Evolutionary conservation across 2,113 vertebrate genomes (phyloP).

Genomic region (Caranx melampygus): DNA sequence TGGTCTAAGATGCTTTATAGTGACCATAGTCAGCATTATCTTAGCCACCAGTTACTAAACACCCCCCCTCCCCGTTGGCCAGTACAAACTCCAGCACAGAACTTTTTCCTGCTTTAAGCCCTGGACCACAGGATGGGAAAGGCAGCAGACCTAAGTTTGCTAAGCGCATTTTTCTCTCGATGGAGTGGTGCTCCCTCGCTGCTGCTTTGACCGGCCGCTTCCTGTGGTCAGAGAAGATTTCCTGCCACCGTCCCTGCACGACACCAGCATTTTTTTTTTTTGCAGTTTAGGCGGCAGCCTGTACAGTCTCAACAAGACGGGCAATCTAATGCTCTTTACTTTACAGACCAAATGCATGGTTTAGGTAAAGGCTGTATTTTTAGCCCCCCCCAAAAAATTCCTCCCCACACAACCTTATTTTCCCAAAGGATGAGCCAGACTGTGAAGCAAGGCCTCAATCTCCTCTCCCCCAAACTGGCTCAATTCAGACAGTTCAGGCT

Average conservation of each 20-base stretch:
- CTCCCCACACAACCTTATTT: constrained; percentile 35
- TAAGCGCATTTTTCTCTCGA: constrained; percentile 32
- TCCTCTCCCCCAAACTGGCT: constrained; percentile 44
- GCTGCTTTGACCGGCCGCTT: constrained; percentile 50
- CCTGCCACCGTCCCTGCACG: constrained; percentile 20
- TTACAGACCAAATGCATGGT: constrained; percentile 27
- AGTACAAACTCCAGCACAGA: too few species aligned
- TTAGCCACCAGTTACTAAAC: too few species aligned
- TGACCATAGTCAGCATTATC: too few species aligned
- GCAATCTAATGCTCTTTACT: constrained; percentile 7
- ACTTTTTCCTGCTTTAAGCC: too few species aligned
- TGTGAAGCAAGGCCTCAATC: constrained; percentile 31
- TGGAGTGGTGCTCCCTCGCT: constrained; percentile 18
- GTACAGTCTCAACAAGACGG: constrained; percentile 6
- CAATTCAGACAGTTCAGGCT: constrained; percentile 52
- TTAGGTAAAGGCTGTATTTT: constrained; percentile 32
- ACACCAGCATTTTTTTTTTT: constrained; percentile 28
- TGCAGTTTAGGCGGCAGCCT: constrained; percentile 12
- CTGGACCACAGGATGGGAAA: constrained; percentile 28
- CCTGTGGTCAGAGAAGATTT: constrained; percentile 61
- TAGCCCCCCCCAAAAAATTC: neutral
- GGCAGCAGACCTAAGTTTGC: constrained; percentile 4
- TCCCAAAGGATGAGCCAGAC: constrained; percentile 50
- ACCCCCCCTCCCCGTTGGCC: too few species aligned
- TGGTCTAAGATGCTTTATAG: neutral